phyloP scores from a whole-genome alignment of 2,797 vertebrate species.

The Arctocebus calabarensis region DNA sequence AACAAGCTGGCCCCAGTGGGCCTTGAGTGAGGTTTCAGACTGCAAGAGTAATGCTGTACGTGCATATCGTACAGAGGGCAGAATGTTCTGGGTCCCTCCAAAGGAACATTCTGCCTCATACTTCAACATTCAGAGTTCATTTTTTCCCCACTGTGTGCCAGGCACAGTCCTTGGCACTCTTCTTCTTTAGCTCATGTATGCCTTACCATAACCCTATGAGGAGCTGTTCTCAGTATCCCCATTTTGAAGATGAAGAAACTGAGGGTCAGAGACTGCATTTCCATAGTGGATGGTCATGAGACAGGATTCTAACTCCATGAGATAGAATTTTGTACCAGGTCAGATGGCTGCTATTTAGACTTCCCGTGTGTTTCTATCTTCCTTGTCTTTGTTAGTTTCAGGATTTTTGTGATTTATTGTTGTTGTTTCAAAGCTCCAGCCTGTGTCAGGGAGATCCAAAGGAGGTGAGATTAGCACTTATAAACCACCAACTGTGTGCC shows the following conservation, averaged over 20 bases:
- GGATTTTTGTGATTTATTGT: not conserved
- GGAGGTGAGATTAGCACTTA: not conserved
- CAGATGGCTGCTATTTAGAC: not conserved
- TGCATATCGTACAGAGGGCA: not conserved
- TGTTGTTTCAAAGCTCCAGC: not conserved
- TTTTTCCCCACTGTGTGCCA: not conserved
- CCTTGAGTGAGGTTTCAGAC: not conserved
- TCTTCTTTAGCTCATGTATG: rapidly evolving
- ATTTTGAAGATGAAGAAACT: not conserved
- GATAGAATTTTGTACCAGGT: not conserved
- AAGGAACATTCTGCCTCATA: rapidly evolving
- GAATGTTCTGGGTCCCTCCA: not conserved
- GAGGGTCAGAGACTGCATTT: not conserved
- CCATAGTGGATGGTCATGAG: rapidly evolving
- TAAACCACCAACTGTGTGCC: rapidly evolving
- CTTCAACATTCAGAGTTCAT: not conserved
- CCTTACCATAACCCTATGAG: not conserved
- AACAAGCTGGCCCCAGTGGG: not conserved
- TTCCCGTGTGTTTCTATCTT: not conserved
- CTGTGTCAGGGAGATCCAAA: not conserved
- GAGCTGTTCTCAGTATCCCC: not conserved
- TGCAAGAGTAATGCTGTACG: rapidly evolving
- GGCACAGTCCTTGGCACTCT: not conserved
- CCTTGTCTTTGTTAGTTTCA: not conserved
- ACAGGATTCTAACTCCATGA: not conserved